Evolutionary conservation across 2,797 vertebrate genomes (phyloP), one percentile per base, ranked within the genome.

Genomic region (Enteromius paludinosus): DNA sequence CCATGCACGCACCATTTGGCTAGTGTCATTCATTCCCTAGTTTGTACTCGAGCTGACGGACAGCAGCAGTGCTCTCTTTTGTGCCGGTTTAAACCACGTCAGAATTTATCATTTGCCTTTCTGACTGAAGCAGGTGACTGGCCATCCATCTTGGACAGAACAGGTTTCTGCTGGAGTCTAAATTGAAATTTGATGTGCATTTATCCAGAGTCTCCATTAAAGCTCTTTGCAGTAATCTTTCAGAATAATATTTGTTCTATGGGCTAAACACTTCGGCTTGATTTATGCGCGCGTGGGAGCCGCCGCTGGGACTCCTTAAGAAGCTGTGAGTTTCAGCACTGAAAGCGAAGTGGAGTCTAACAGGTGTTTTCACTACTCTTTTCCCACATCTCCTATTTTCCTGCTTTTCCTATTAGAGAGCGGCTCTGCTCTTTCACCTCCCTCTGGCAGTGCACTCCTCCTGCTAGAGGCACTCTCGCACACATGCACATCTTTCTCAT

Each of bases 321-420:
- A 77, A 78, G 54, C 84, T 43, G 71, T 47, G 61, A 59, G 82
- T 81, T 79, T 89, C 84, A 87, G 85, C 89, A 90, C 86, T 79
- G 69, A 86, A 76, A 82, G 83, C 71, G 84, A 47, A 86, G 65
- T 74, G 10, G 73, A 85, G 84, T 83, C 64, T 86, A 82, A 88
- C 88, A 89, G 87, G 88, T 89, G 90, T 86, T 87, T 87, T 79
- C 84, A 78, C 23, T 25, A 52, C 79, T 28, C 72, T 82, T 79
- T 84, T 88, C 71, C 86, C 83, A 85, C 69, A 64, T 69, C 76
- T 69, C 68, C 52, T 62, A 33, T 72, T 80, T 84, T 81, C 79
- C 85, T 84, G 84, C 73, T 68, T 78, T 87, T 84, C 77, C 75
- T 82, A 86, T 86, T 83, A 85, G 79, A 83, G 23, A 33, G 18